Percentiles rank a stretch among this genome's conserved stretches.
These are phyloP conservation scores for Acleris laterana DNA, from an alignment of 2,888 invertebrate species.

Conservation along the genomic window DNA sequence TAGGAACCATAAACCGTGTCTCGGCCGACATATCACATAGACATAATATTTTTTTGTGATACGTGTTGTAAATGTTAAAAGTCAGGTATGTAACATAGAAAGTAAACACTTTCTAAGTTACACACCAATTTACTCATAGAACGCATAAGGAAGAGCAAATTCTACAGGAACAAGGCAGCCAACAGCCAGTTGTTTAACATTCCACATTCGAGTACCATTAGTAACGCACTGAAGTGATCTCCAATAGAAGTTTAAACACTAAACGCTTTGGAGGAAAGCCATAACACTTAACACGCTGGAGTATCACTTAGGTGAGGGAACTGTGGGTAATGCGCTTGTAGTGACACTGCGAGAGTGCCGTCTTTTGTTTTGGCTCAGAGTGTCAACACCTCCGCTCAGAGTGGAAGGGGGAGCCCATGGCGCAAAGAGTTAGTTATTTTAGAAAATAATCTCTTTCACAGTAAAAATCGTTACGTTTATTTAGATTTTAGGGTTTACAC, in stretches of 20 bases:
- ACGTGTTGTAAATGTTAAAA: too few species aligned
- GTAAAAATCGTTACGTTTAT: too few species aligned
- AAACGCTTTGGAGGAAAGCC: slow-evolving; percentile 29
- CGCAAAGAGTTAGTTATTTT: background rate
- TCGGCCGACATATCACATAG: too few species aligned
- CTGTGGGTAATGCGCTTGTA: slow-evolving; percentile 29
- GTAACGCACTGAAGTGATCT: slow-evolving; percentile 7
- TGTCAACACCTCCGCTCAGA: background rate
- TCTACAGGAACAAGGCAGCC: too few species aligned
- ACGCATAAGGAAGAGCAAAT: too few species aligned
- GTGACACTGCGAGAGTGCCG: slow-evolving; percentile 16
- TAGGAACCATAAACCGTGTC: too few species aligned
- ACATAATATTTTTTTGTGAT: too few species aligned
- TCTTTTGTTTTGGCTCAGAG: slow-evolving; percentile 19
- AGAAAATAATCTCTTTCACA: background rate
- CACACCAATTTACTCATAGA: too few species aligned
- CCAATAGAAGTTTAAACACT: slow-evolving; percentile 32
- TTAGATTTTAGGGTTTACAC: too few species aligned
- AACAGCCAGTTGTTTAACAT: background rate
- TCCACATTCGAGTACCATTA: slow-evolving; percentile 11
- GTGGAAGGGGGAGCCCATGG: background rate
- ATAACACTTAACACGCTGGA: slow-evolving; percentile 27
- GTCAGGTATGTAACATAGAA: too few species aligned
- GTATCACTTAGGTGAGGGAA: slow-evolving; percentile 23
- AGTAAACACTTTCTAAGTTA: too few species aligned